A percentile compares a stretch with the other conserved stretches of the same genome.
phyloP scores from a whole-genome alignment of 2,888 invertebrate species.

The Diplazon laetatorius region DNA sequence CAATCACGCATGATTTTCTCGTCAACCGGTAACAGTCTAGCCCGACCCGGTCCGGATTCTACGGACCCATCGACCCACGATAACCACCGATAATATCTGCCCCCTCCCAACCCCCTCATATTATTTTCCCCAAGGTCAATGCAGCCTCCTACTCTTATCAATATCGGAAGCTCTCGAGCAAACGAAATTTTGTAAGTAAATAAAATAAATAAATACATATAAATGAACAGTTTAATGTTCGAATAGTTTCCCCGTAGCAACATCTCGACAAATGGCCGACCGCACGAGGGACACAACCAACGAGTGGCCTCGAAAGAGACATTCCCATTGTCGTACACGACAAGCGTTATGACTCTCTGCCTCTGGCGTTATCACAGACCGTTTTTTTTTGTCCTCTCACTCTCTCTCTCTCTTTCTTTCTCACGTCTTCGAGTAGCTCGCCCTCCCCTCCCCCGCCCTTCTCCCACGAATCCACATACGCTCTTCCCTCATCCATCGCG shows the following conservation, averaged over 20 bases:
- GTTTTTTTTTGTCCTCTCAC: background rate
- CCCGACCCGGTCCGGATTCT: no score
- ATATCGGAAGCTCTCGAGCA: background rate
- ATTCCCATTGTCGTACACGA: background rate
- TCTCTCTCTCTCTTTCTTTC: background rate
- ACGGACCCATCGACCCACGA: no score
- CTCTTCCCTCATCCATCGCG: no score
- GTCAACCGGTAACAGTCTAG: no score
- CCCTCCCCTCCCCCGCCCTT: background rate
- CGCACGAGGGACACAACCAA: background rate
- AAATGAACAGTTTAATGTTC: background rate
- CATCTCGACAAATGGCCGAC: background rate
- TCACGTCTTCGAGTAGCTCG: background rate
- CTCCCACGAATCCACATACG: background rate
- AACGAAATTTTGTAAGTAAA: background rate
- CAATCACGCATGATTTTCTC: no score
- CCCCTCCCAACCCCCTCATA: no score
- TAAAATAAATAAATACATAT: background rate
- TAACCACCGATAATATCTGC: no score
- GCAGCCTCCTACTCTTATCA: background rate
- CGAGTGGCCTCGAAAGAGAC: background rate
- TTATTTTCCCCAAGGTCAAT: no score
- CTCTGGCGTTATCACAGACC: background rate
- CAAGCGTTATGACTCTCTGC: background rate
- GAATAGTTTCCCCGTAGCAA: background rate